Evolutionary conservation across 1,140 invertebrate genomes (phyloP), one percentile per base, ranked within the genome.

Genomic region (Propsilocerus akamusi): DNA sequence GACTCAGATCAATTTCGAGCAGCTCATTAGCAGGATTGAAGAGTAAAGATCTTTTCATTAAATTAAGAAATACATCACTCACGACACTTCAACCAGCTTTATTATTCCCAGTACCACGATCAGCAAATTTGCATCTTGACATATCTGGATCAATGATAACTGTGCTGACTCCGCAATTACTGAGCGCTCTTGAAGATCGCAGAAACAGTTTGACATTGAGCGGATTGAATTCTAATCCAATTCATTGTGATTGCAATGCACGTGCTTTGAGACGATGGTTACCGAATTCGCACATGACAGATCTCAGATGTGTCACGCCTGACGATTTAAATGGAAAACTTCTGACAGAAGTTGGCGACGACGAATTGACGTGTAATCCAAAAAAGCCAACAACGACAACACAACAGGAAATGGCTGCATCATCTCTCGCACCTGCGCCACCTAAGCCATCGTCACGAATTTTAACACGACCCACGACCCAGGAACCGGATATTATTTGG

Each of bases 21-120:
- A 84, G 83, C 41, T 80, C 86, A 1, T 66, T 93, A 49, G 86
- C 83, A 1, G 86, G 87, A 3, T 68, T 93, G 1, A 81, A 86
- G 54, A 76, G 72, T 25, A 72, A 72, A 12, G 61, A 73, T 8
- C 71, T 93, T n/a, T 70, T 69, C 1, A 75, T 94, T 11, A 72
- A 76, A 47, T 62, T 94, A 10, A 73, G 76, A 12, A 86, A 91
- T 58, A 91, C 88, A 2, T 88, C 83, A 1, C 60, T 93, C 2
- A 76, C 75, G 25, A 68, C 72, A 1, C 68, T 93, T 51, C 85
- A 86, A 3, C 78, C 84, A 5, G 78, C 86, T 1, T 59, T 93
- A 20, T 75, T 94, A 48, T 87, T 91, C 57, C 85, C 88, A 0
- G 74, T 94, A n/a, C 90, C 90, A 1, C 74, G 86, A 57, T 93